Evolutionary conservation across 2,113 vertebrate species (phyloP).

Genomic region (Anhinga anhinga): DNA sequence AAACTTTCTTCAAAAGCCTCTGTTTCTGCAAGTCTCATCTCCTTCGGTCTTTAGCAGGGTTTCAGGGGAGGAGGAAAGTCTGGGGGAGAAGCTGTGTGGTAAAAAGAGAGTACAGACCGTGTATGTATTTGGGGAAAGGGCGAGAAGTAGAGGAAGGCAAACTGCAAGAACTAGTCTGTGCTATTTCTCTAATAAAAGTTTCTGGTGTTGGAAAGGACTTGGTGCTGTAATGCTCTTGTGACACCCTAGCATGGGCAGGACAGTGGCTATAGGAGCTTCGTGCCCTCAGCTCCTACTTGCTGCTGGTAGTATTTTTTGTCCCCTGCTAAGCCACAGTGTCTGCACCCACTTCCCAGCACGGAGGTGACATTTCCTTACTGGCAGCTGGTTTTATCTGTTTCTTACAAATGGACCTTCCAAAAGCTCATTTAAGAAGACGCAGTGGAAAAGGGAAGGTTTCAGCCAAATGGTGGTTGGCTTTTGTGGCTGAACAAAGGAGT

Average conservation of each 20-base stretch:
- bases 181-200: not conserved
- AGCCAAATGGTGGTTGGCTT: constrained; percentile 36
- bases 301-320: not conserved
- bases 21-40: not conserved
- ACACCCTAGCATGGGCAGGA: fast-evolving
- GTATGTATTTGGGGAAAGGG: not conserved
- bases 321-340: not conserved
- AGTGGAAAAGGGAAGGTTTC: not conserved
- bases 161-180: not conserved
- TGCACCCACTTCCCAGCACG: not conserved
- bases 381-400: not conserved
- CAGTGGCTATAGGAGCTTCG: not conserved
- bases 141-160: not conserved
- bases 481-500: constrained; percentile 19
- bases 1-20: not conserved
- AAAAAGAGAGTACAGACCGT: not conserved
- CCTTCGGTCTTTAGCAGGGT: not conserved
- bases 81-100: not conserved
- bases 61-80: not conserved
- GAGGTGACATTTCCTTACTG: not conserved
- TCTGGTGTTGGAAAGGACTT: not conserved
- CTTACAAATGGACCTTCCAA: not conserved
- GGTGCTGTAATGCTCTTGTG: not conserved
- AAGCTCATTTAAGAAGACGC: not conserved
- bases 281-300: not conserved